Evolutionary conservation across 1,140 invertebrate genomes (phyloP).

Genomic region (Uloborus diversus): DNA sequence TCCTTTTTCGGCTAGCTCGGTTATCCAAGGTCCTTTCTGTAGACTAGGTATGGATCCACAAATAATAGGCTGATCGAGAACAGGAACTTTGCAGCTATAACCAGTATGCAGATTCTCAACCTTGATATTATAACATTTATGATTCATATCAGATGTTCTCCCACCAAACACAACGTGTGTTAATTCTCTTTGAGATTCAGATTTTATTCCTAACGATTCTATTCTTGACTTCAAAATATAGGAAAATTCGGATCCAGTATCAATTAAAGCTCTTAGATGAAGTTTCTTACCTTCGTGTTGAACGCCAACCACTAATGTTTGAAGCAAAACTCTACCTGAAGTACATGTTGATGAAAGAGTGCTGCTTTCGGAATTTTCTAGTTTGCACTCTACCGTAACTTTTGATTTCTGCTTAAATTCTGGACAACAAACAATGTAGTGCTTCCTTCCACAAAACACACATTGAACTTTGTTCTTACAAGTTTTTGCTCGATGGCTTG

Average conservation of each 20-base stretch:
- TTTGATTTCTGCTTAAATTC: too few relatives aligned
- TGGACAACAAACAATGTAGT: too few relatives aligned
- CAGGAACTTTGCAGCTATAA: neutral
- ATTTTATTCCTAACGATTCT: too few relatives aligned
- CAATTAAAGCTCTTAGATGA: too few relatives aligned
- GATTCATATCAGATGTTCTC: neutral
- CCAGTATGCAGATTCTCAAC: neutral
- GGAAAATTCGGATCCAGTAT: too few relatives aligned
- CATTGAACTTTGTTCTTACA: too few relatives aligned
- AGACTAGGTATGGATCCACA: conserved; percentile 4
- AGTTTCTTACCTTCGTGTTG: too few relatives aligned
- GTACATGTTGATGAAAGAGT: neutral
- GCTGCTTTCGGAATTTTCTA: neutral
- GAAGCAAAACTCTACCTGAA: conserved; percentile 26
- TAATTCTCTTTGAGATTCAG: too few relatives aligned
- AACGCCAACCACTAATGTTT: too few relatives aligned
- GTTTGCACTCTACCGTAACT: neutral
- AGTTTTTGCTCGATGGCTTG: too few relatives aligned
- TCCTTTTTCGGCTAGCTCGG: neutral
- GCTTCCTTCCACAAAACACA: too few relatives aligned
- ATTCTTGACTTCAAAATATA: too few relatives aligned
- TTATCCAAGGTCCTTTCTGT: conserved; percentile 2
- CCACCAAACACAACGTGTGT: conserved; percentile 5
- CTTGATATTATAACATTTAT: conserved; percentile 1
- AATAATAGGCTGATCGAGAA: conserved; percentile 1